A percentile compares a stretch with the other conserved stretches of the same genome.
Conservation (phyloP, 37 sponge, comb jelly and placozoan genomes). For the Theonella swinhoei region DNA sequence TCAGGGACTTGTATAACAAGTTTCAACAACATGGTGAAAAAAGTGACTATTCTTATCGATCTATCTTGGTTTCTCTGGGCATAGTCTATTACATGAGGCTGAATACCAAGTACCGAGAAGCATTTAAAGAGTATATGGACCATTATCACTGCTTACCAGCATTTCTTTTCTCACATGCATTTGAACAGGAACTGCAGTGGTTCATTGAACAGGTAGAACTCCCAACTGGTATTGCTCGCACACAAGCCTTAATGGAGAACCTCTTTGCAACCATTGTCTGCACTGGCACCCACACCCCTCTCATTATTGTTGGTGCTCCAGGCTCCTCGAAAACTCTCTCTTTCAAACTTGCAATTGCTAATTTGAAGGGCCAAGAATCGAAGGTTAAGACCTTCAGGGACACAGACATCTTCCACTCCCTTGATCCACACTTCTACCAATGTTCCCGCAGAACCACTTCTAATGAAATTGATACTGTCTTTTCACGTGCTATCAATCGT, state of each 20-base stretch:
- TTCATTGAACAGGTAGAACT: slow-evolving; percentile 62
- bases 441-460: slow-evolving; percentile 92
- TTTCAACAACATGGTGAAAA: not conserved
- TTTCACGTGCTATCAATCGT: slow-evolving; percentile 82
- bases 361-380: slow-evolving; percentile 87
- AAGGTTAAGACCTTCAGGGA: slow-evolving; percentile 59
- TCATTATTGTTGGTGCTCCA: slow-evolving; percentile 92
- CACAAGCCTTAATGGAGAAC: slow-evolving; percentile 90
- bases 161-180: slow-evolving; percentile 11
- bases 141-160: too few relatives aligned
- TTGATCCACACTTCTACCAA: slow-evolving; percentile 90
- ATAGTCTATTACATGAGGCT: slow-evolving; percentile 85
- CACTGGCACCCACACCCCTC: slow-evolving; percentile 82
- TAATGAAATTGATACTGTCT: slow-evolving; percentile 85
- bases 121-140: slow-evolving; percentile 34
- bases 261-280: slow-evolving; percentile 86
- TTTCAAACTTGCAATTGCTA: slow-evolving; percentile 82
- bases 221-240: slow-evolving; percentile 87
- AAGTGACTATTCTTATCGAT: slow-evolving; percentile 31
- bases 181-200: slow-evolving; percentile 64
- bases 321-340: slow-evolving; percentile 94
- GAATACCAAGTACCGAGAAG: slow-evolving; percentile 38
- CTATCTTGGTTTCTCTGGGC: slow-evolving; percentile 79
- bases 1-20: slow-evolving; percentile 11
- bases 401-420: slow-evolving; percentile 69